Evolutionary conservation across 2,113 vertebrate species (phyloP).

Genomic region (Pachyramphus minor): DNA sequence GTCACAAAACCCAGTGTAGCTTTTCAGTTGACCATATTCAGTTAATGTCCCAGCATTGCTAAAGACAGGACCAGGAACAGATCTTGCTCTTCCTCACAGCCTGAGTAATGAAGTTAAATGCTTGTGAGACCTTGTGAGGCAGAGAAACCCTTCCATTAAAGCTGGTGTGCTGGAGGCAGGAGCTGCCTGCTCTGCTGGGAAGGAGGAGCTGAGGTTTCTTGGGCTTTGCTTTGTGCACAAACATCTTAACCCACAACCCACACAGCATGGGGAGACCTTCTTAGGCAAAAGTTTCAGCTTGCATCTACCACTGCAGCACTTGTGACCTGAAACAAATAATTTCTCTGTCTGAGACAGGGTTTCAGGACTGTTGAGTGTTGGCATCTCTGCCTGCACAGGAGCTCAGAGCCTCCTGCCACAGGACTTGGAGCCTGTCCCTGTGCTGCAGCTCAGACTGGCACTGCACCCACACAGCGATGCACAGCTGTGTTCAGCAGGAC

Average conservation of each 20-base stretch:
- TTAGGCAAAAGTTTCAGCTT: background rate
- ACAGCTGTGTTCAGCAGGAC: background rate
- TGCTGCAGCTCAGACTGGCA: background rate
- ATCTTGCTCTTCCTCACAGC: background rate
- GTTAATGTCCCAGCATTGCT: too few species aligned
- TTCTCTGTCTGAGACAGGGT: background rate
- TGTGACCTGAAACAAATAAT: background rate
- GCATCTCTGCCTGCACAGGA: background rate
- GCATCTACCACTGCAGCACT: too few species aligned
- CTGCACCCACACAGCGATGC: fast-evolving
- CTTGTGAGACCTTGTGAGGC: background rate
- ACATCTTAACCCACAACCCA: background rate
- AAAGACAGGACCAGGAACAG: fast-evolving
- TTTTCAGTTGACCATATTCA: background rate
- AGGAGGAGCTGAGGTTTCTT: background rate
- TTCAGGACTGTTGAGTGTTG: background rate
- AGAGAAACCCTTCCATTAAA: background rate
- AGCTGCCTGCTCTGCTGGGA: background rate
- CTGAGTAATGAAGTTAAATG: background rate
- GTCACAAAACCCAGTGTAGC: background rate
- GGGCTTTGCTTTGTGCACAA: background rate
- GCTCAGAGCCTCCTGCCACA: background rate
- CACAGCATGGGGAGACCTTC: fast-evolving
- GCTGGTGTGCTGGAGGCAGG: background rate
- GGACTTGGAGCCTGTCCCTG: fast-evolving